Evolutionary conservation across 2,888 invertebrate genomes (phyloP).

Genomic region (Drosophila birchii): DNA sequence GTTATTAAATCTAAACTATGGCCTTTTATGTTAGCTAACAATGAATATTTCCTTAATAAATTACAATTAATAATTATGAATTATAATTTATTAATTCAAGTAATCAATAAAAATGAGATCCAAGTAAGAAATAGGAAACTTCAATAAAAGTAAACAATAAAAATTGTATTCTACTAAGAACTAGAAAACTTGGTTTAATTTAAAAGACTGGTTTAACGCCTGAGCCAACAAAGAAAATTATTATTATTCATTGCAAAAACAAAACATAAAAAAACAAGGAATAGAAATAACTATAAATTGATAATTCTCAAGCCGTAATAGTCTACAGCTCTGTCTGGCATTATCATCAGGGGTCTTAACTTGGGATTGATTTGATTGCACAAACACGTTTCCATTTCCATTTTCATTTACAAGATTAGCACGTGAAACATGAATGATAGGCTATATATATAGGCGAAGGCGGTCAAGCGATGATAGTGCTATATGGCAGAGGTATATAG

Average conservation of each 20-base stretch:
- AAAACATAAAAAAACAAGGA: not conserved
- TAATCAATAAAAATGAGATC: not conserved
- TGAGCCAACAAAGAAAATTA: slow-evolving; percentile 12
- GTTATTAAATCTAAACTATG: not conserved
- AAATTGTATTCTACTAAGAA: not conserved
- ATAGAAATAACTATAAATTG: slow-evolving; percentile 19
- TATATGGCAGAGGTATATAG: not conserved
- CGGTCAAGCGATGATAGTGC: slow-evolving; percentile 33
- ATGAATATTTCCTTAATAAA: not conserved
- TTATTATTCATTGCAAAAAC: not conserved
- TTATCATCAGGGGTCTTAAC: slow-evolving; percentile 19
- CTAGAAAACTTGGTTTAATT: not conserved
- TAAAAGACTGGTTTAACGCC: too few relatives aligned
- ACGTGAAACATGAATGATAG: slow-evolving; percentile 66
- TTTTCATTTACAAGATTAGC: slow-evolving; percentile 49
- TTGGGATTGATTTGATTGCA: slow-evolving; percentile 57
- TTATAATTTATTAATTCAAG: not conserved
- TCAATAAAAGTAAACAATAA: not conserved
- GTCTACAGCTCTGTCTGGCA: slow-evolving; percentile 10
- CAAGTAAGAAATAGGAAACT: not conserved
- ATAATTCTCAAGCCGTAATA: slow-evolving; percentile 22
- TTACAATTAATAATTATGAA: not conserved
- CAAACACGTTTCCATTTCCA: slow-evolving; percentile 62
- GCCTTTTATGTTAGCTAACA: not conserved
- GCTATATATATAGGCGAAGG: slow-evolving; percentile 28